phyloP scores from a whole-genome alignment of 2,797 vertebrate species.

The Xenentodon cancila region DNA sequence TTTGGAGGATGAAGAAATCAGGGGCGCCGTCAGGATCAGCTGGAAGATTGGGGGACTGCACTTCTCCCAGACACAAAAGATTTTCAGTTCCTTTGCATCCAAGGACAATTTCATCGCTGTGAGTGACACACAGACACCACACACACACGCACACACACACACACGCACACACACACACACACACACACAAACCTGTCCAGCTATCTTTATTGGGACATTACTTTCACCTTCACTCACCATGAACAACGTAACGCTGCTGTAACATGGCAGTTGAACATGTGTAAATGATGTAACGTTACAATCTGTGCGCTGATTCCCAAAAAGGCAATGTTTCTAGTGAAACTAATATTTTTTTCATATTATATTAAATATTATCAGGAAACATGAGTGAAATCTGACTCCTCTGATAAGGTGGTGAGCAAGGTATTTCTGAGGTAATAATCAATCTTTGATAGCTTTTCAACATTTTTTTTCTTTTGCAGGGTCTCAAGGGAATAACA shows the following conservation, averaged over 20 bases:
- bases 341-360: too few relatives aligned
- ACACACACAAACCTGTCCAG: too few relatives aligned
- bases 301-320: too few relatives aligned
- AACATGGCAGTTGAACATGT: not conserved
- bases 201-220: too few relatives aligned
- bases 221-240: not conserved
- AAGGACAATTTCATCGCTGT: slow-evolving; percentile 80
- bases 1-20: slow-evolving; percentile 81
- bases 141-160: not conserved
- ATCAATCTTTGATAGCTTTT: not conserved
- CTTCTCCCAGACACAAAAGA: slow-evolving; percentile 87
- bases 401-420: too few relatives aligned
- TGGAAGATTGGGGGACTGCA: slow-evolving; percentile 95
- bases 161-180: too few relatives aligned
- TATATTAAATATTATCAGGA: too few relatives aligned
- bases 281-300: not conserved
- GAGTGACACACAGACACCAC: slow-evolving; percentile 27
- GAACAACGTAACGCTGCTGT: not conserved
- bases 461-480: slow-evolving; percentile 2
- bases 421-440: not conserved
- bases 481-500: slow-evolving; percentile 62
- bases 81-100: slow-evolving; percentile 83
- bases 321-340: too few relatives aligned
- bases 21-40: slow-evolving; percentile 80
- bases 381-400: too few relatives aligned